A percentile compares a stretch with the other conserved stretches of the same genome.
phyloP scores from a whole-genome alignment of 2,888 invertebrate species.

The Leucania comma region DNA sequence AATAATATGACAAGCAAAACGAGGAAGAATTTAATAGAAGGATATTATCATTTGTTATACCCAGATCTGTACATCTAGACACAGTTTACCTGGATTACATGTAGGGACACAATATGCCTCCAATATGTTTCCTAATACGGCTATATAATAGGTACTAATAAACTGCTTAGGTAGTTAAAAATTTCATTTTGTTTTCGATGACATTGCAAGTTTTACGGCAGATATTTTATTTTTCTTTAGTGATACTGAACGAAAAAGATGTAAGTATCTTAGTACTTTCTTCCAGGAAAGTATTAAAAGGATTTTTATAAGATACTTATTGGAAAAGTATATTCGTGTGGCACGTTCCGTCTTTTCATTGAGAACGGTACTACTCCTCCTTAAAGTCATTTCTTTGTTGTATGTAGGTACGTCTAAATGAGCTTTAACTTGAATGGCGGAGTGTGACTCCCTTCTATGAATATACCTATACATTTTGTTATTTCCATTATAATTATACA shows the following conservation, averaged over 20 bases:
- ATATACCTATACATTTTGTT: not conserved
- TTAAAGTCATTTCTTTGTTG: not conserved
- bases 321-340: slow-evolving; percentile 40
- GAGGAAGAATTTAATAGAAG: slow-evolving; percentile 16
- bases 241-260: not conserved
- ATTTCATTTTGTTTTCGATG: too few relatives aligned
- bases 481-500: not conserved
- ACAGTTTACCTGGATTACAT: not conserved
- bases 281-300: slow-evolving; percentile 30
- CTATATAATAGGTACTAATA: not conserved
- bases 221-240: slow-evolving; percentile 1
- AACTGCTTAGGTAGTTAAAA: too few relatives aligned
- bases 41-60: not conserved
- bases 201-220: not conserved
- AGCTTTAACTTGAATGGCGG: not conserved
- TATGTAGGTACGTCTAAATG: slow-evolving; percentile 3
- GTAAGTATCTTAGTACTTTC: not conserved
- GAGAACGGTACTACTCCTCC: not conserved
- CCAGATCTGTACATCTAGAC: not conserved
- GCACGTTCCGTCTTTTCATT: slow-evolving; percentile 34
- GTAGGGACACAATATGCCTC: too few relatives aligned
- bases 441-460: not conserved
- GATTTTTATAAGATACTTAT: slow-evolving; percentile 34
- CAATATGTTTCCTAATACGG: not conserved
- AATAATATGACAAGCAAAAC: not conserved